Base-by-base conservation (phyloP, 2,888 invertebrate species). In the Gandaritis pyraliata region DNA sequence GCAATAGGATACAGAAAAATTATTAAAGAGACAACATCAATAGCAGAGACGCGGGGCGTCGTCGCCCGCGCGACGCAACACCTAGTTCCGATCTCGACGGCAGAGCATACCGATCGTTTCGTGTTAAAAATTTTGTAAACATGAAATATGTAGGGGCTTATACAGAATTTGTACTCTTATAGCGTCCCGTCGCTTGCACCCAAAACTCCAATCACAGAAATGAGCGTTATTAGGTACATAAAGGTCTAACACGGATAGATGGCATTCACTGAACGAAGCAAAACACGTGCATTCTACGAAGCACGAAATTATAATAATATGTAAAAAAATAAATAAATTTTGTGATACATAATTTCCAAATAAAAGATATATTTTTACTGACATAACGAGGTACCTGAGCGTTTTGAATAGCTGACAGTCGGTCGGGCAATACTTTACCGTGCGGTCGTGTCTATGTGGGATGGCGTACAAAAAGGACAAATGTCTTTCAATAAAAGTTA, bases 111-210 rank as follows among this genome's bases (percentile, higher is more conserved):
- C 63, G 30, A 87, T 88, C 85, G 86, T 86, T 86, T 79, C 81
- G 72, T 76, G 76, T 85, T 86, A 83, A 85, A 83, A 84, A 85
- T 87, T 86, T 87, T 59, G 54, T 58, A 88, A 86, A 86, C 84
- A 88, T 65, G 81, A 86, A 87, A 87, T 87, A 89, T 85, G 85
- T 86, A 88, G 93, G 93, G 93, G 93, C 93, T 93, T 94, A 93
- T 93, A 94, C 93, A 94, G 94, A 94, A 95, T 95, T 95, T 95
- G 95, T 95, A 95, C 95, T 95, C 93, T 94, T 80, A 58, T 36
- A 86, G 86, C 86, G 85, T 90, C 83, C 86, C 86, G 85, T 84
- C 87, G 83, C 83, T 82, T 80, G 81, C 81, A 73, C 69, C 68
- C 64, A 61, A 55, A 61, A 63, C 54, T 58, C 55, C 60, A 59